Conservation (phyloP, 2,888 invertebrate genomes). For the Notodromas monacha region DNA sequence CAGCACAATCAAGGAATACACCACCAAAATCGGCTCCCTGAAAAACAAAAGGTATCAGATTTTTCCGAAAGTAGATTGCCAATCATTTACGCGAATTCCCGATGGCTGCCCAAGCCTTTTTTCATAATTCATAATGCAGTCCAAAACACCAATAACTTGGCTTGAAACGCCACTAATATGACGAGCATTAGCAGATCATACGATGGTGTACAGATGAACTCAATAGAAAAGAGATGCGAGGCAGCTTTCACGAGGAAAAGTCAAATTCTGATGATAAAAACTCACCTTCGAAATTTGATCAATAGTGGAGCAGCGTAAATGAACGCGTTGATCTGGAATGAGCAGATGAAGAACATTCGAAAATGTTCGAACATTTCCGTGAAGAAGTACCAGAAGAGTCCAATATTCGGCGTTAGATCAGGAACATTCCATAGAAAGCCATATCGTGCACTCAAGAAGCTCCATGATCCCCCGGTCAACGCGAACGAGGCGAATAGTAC, state of each 20-base stretch:
- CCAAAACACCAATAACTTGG: too few species aligned
- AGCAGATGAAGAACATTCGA: constrained; percentile 62
- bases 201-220: neutral
- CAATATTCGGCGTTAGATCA: constrained; percentile 82
- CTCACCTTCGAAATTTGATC: constrained; percentile 12
- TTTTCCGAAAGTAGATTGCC: too few species aligned
- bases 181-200: too few species aligned
- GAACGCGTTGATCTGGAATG: constrained; percentile 83
- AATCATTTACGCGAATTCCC: too few species aligned
- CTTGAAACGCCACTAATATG: too few species aligned
- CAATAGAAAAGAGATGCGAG: neutral
- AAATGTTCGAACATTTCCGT: constrained; percentile 99
- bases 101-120: too few species aligned
- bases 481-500: constrained; percentile 25
- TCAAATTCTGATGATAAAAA: too few species aligned
- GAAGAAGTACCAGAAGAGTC: constrained; percentile 98
- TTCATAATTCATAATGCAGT: too few species aligned
- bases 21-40: constrained; percentile 39
- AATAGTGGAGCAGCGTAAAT: constrained; percentile 56
- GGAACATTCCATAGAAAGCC: constrained; percentile 62
- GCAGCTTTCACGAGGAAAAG: too few species aligned
- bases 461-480: constrained; percentile 22
- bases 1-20: constrained; percentile 41
- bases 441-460: constrained; percentile 28
- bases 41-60: constrained; percentile 10